Percentiles rank a stretch among this genome's conserved stretches.
Conservation (phyloP, 2,888 invertebrate genomes). For the Limnephilus marmoratus region DNA sequence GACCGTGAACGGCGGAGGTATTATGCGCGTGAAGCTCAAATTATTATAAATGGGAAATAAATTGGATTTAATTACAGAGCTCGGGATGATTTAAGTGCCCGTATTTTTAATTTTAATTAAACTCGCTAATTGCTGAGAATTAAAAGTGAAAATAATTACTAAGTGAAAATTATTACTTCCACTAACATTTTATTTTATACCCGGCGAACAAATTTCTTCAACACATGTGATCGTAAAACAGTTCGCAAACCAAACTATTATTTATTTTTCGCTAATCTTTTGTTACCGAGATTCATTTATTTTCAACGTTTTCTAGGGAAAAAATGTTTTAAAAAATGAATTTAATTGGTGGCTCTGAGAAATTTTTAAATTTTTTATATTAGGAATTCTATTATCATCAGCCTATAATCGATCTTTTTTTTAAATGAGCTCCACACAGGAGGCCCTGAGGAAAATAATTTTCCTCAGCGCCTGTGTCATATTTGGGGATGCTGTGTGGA, state of each 20-base stretch:
- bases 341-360: too few relatives aligned
- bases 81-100: slow-evolving; percentile 49
- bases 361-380: too few relatives aligned
- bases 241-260: neutral
- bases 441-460: too few relatives aligned
- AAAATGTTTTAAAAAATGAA: too few relatives aligned
- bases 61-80: slow-evolving; percentile 56
- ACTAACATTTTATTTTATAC: slow-evolving; percentile 6
- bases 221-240: neutral
- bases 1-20: neutral
- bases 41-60: slow-evolving; percentile 55
- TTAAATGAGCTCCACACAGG: too few relatives aligned
- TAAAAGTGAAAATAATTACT: slow-evolving; percentile 5
- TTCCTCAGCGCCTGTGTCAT: too few relatives aligned
- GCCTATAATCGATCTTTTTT: too few relatives aligned
- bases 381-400: too few relatives aligned
- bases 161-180: slow-evolving; percentile 17
- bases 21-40: slow-evolving; percentile 33
- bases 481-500: too few relatives aligned
- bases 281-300: neutral
- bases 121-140: slow-evolving; percentile 38
- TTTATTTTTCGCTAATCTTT: neutral
- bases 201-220: neutral
- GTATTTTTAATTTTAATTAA: slow-evolving; percentile 56
- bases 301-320: neutral